Conservation (phyloP, 2,113 vertebrate species). For the Chloebia gouldiae region DNA sequence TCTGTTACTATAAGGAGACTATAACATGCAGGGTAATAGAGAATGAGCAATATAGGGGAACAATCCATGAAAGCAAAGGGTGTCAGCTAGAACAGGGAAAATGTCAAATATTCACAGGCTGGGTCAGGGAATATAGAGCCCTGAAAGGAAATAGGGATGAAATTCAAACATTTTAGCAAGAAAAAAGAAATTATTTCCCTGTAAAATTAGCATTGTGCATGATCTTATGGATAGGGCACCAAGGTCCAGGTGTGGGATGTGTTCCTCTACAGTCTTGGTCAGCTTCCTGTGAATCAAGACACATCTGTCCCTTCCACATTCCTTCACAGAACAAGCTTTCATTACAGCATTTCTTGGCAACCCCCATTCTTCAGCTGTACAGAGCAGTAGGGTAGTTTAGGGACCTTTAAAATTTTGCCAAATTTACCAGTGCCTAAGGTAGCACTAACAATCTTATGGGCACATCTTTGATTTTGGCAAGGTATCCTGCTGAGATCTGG, state of each 20-base stretch:
- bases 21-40: not conserved
- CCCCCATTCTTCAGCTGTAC: not conserved
- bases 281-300: not conserved
- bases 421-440: not conserved
- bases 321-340: not conserved
- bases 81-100: not conserved
- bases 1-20: not conserved
- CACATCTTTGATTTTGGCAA: not conserved
- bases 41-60: not conserved
- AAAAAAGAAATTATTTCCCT: not conserved
- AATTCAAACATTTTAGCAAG: not conserved
- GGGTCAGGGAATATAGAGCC: not conserved
- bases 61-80: not conserved
- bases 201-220: not conserved
- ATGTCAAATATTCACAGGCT: not conserved
- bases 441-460: not conserved
- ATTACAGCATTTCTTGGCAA: not conserved
- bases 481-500: not conserved
- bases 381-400: not conserved
- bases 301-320: not conserved
- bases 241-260: fast-evolving
- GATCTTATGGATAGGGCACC: not conserved
- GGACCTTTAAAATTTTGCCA: not conserved
- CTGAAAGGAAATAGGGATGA: not conserved
- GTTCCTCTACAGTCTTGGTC: not conserved